A percentile compares a stretch with the other conserved stretches of the same genome.
Conservation (phyloP, 2,113 vertebrate genomes). For the Salvelinus namaycush region DNA sequence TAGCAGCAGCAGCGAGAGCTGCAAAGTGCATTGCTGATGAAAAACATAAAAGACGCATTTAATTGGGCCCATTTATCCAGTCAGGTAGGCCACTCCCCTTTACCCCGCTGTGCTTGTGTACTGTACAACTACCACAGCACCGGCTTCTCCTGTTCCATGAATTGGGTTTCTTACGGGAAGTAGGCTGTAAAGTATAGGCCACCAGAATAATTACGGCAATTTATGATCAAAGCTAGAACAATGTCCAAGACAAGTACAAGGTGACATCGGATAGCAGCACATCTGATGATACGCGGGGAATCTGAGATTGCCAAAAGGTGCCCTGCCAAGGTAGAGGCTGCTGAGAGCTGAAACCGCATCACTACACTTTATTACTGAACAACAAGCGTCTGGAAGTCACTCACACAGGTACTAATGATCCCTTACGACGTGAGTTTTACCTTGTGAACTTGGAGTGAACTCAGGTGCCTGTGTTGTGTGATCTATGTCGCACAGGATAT, state of each 20-base stretch:
- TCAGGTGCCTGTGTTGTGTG: too few species aligned
- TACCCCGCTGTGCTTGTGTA: conserved; percentile 36
- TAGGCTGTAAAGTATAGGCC: conserved; percentile 47
- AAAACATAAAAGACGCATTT: conserved; percentile 66
- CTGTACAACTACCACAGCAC: background rate
- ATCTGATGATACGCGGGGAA: too few species aligned
- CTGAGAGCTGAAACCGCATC: background rate
- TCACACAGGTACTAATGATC: too few species aligned
- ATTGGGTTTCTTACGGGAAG: conserved; percentile 64
- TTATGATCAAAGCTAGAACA: conserved; percentile 67
- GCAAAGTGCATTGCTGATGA: conserved; percentile 54
- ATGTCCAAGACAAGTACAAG: too few species aligned
- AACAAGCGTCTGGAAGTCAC: too few species aligned
- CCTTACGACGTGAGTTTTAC: too few species aligned
- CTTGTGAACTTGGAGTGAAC: too few species aligned
- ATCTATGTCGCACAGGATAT: too few species aligned
- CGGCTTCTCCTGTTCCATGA: conserved; percentile 66
- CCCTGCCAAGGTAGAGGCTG: too few species aligned
- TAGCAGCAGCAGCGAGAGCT: conserved; percentile 42
- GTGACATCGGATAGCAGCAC: too few species aligned
- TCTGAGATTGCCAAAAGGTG: too few species aligned
- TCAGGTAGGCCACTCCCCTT: conserved; percentile 19
- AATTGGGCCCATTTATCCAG: conserved; percentile 60
- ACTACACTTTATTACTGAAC: too few species aligned
- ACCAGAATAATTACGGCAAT: conserved; percentile 71